Percentiles rank a stretch among this genome's conserved stretches.
These are phyloP conservation scores for Tichodroma muraria DNA, from an alignment of 2,113 vertebrate species.

Conservation along the genomic window DNA sequence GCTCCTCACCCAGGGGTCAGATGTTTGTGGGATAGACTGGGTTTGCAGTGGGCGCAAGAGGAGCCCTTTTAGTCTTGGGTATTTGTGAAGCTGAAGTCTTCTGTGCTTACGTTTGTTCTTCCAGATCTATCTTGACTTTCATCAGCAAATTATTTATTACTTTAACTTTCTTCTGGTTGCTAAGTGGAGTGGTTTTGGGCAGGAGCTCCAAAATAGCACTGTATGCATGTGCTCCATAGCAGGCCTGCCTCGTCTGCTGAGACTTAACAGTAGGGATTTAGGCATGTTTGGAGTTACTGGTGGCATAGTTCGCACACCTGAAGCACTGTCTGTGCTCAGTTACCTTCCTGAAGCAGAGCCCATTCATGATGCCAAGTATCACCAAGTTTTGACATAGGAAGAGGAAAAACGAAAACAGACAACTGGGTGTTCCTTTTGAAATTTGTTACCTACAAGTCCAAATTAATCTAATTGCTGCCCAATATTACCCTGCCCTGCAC, in stretches of 20 bases:
- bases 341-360: background rate
- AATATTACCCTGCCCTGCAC: background rate
- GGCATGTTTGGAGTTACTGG: background rate
- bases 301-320: background rate
- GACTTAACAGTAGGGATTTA: background rate
- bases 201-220: background rate
- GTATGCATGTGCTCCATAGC: accelerated
- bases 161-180: background rate
- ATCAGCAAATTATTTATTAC: background rate
- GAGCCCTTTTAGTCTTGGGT: background rate
- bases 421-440: background rate
- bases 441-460: background rate
- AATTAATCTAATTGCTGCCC: background rate
- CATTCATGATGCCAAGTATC: background rate
- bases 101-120: background rate
- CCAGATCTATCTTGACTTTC: background rate
- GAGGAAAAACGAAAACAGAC: background rate
- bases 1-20: accelerated
- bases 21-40: background rate
- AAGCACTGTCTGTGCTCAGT: background rate
- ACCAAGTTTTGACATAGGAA: background rate
- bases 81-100: background rate
- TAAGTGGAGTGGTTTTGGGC: background rate
- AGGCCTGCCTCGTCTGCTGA: background rate
- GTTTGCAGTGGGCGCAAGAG: background rate